Evolutionary conservation across 2,113 vertebrate species (phyloP).

Genomic region (Pan paniscus): DNA sequence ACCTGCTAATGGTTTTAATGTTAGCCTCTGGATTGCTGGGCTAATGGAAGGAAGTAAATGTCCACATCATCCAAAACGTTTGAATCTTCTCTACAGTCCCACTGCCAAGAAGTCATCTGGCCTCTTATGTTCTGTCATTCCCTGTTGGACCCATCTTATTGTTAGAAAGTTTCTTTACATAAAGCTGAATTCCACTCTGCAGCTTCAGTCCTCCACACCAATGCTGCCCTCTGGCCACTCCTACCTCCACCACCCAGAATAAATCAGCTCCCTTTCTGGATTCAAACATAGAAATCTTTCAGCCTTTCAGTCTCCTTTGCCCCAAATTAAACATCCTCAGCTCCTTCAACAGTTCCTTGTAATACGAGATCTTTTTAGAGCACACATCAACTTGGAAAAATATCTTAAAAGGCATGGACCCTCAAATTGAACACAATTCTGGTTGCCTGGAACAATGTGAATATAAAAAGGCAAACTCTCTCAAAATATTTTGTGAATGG

Average conservation of each 20-base stretch:
- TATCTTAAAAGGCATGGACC: background rate
- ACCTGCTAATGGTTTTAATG: slow-evolving; percentile 69
- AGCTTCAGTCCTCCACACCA: background rate
- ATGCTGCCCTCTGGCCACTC: background rate
- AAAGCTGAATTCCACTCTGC: background rate
- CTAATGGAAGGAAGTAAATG: slow-evolving; percentile 64
- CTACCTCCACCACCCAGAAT: background rate
- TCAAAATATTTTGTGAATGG: slow-evolving; percentile 24
- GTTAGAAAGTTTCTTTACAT: background rate
- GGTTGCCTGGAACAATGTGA: background rate
- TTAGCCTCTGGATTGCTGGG: slow-evolving; percentile 14
- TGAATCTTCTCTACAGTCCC: slow-evolving; percentile 12
- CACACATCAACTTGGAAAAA: background rate
- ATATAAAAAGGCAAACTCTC: background rate
- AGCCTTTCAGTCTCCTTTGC: background rate
- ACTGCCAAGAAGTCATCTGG: slow-evolving; percentile 52
- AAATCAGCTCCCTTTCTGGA: background rate
- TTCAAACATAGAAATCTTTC: background rate
- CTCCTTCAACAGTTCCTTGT: background rate
- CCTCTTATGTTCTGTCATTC: slow-evolving; percentile 11
- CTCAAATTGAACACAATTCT: background rate
- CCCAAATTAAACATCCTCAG: background rate
- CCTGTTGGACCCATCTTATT: background rate
- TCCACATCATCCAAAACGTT: slow-evolving; percentile 24
- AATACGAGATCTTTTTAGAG: background rate